Evolutionary conservation across 1,140 invertebrate species (phyloP), one percentile per base, ranked within the genome.

Genomic region (Cydia fagiglandana): DNA sequence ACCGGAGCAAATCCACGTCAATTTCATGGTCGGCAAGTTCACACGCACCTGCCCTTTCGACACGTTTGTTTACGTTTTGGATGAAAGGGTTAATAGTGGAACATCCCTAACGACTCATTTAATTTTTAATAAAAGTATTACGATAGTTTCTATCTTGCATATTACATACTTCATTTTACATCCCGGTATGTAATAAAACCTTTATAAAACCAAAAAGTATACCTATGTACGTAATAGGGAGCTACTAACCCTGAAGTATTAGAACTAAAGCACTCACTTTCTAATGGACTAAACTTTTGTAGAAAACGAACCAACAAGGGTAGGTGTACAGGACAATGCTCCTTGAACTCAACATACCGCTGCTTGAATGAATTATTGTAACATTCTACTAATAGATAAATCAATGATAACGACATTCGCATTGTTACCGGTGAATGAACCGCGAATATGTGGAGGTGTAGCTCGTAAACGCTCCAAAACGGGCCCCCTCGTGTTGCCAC

Each of bases 381-480:
- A 20, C 56, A 24, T 61, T 61, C 56, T 24, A n/a, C 15, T 80
- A 82, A 83, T 86, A 86, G 83, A 84, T 83, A 82, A 80, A 78
- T 80, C 68, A 75, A 73, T 82, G 82, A 83, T 86, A 88, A 85
- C 83, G 79, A 81, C 80, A 83, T 81, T 83, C 81, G 80, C 77
- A 86, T 86, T 50, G 70, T 34, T 80, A 68, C 77, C 87, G 88
- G 89, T 92, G 89, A 92, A 91, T 89, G 89, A 92, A 92, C 90
- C 84, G 80, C 84, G 77, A 86, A 88, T 82, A 86, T 90, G 89
- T 90, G 89, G 88, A 88, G 89, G 88, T 89, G 90, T 89, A 76
- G 85, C 83, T 91, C 90, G 85, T 91, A 91, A 91, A 89, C 83
- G 83, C 85, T 84, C 88, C 88, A 88, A 89, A 91, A 86, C 83